Percentiles rank a stretch among this genome's conserved stretches.
phyloP scores from a whole-genome alignment of 2,888 invertebrate species.

The Heliconius ethilla region DNA sequence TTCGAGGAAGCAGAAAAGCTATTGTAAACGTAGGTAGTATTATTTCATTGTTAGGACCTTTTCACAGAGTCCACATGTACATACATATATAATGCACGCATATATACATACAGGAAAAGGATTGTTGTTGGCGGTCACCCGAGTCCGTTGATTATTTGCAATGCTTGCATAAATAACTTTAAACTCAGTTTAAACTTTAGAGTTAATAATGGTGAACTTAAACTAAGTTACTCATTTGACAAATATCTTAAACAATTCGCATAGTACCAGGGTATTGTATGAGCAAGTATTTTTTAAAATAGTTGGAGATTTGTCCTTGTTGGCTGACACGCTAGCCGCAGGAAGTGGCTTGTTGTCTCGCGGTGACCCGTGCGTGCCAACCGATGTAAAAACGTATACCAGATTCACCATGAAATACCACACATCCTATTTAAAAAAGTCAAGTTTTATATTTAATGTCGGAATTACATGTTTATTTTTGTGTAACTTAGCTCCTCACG shows the following conservation, averaged over 20 bases:
- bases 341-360: conserved; percentile 75
- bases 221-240: not conserved
- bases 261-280: not conserved
- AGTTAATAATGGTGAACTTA: not conserved
- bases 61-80: not conserved
- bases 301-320: conserved; percentile 71
- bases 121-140: not conserved
- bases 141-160: conserved; percentile 12
- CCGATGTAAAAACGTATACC: conserved; percentile 40
- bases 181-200: not conserved
- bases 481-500: not conserved
- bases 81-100: not conserved
- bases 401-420: conserved; percentile 17
- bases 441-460: not conserved
- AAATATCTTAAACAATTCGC: not conserved
- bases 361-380: conserved; percentile 72
- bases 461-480: not conserved
- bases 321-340: conserved; percentile 60
- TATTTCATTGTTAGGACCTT: conserved; percentile 12
- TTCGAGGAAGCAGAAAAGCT: not conserved
- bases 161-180: not conserved
- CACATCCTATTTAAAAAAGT: not conserved
- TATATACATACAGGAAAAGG: conserved; percentile 10
- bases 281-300: conserved; percentile 45
- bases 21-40: conserved; percentile 1